Evolutionary conservation across 2,797 vertebrate species (phyloP), one percentile per base, ranked within the genome.

Genomic region (Gallinago solitaria): DNA sequence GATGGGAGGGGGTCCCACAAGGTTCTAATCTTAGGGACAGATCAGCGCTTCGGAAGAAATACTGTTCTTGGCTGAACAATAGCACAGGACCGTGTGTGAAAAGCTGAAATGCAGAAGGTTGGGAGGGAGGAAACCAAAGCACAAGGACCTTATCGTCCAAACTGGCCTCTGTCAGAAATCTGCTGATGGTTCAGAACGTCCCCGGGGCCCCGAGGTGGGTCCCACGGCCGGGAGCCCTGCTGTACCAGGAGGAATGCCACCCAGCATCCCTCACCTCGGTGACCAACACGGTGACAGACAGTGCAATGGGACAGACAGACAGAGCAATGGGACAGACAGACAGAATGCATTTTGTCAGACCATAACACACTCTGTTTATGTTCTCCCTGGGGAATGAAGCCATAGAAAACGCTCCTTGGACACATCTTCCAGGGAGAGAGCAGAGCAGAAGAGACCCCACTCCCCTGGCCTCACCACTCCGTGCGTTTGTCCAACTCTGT

Each of bases 401-500:
- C 50, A 87, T 53, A 65, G 90, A 82, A 90, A 91, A 85, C 28
- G 81, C 39, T 82, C 93, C 61, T 90, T 33, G 9, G 82, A 69
- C 47, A 67, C 60, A 65, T 51, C 77, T 75, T 57, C 90, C 85
- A 91, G 85, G 79, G 71, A 87, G 67, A 21, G 85, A 80, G 71
- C 56, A 32, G 83, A 89, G 75, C 48, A 75, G 28, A 57, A 51
- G 70, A 93, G 61, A 87, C 32, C 59, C 33, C 12, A 75, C 65
- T 92, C 57, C 48, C 65, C 70, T 85, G 89, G 87, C 83, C 82
- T 69, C 73, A 0, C 80, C 94, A 93, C 95, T 96, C 96, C 95
- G 97, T 97, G 85, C 91, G 97, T 63, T 95, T 95, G 78, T 94
- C 95, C 5, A 93, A 16, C 77, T 65, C 95, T 83, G 92, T 94